Evolutionary conservation across 1,140 invertebrate genomes (phyloP), one percentile per base, ranked within the genome.

Genomic region (Eubasilissa regina): DNA sequence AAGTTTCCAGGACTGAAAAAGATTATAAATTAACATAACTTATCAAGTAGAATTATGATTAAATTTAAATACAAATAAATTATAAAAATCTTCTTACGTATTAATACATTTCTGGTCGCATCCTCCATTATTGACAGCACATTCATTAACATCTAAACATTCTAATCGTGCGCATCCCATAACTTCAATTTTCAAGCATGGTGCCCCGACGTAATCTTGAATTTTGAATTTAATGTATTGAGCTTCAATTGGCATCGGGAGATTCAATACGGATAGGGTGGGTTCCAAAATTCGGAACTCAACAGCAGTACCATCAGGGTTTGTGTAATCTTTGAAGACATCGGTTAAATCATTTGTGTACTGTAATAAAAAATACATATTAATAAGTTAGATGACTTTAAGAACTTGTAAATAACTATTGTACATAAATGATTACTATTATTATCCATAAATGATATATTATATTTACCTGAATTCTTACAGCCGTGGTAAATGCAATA

Each of bases 31-130:
- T 35, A 35, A 35, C 25, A 35, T 1, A 6, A 35, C 25, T 35
- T 35, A 35, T 35, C 25, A 35, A 35, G 25, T 6, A 35, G 25
- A 35, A 35, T 35, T 35, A 1, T 3, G 8, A 13, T 53, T 13
- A 3, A 53, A 53, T 53, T 13, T 76, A 44, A 12, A 53, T 53
- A 53, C 1, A 15, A 3, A 53, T 13, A 8, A 8, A 53, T 13
- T 53, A 53, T 53, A 53, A n/a, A 76, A 51, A 75, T 21, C 12
- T 77, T 86, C 86, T 87, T 86, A 91, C 90, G 90, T 94, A 85
- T 98, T 98, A 56, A 97, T 91, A 89, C 97, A 98, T 87, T 97
- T 96, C 84, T 98, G 97, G 84, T 98, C 95, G 87, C 97, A 99
- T 17, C 96, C 96, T 9, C 97, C 97, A 86, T 99, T 99, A 78